A percentile compares a stretch with the other conserved stretches of the same genome.
phyloP scores from a whole-genome alignment of 2,888 invertebrate species.

The Chelonus formosanus region DNA sequence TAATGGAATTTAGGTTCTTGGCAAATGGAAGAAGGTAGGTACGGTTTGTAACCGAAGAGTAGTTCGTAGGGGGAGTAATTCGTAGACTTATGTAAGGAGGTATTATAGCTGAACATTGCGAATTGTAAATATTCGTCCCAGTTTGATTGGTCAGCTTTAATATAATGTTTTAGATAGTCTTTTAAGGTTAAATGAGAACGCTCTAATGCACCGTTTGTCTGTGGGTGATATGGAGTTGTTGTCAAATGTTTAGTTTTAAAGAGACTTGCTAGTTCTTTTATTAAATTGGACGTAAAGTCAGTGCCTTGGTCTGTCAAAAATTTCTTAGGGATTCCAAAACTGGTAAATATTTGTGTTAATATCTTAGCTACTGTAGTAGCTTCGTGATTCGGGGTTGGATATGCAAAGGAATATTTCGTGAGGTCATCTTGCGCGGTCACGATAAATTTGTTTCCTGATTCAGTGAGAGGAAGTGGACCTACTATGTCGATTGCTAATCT shows the following conservation, averaged over 20 bases:
- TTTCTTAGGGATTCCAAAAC: constrained; percentile 32
- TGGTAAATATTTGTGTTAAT: constrained; percentile 29
- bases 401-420: constrained; percentile 29
- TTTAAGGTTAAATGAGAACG: constrained; percentile 36
- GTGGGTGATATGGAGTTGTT: constrained; percentile 35
- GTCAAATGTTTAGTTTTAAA: constrained; percentile 30
- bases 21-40: constrained; percentile 41
- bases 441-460: constrained; percentile 35
- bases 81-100: too few species aligned
- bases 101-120: too few species aligned
- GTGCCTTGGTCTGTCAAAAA: constrained; percentile 32
- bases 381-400: constrained; percentile 31
- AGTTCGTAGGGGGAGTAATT: constrained; percentile 11
- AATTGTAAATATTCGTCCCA: constrained; percentile 46
- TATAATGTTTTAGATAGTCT: constrained; percentile 39
- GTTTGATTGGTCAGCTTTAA: constrained; percentile 35
- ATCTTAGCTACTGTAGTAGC: constrained; percentile 35
- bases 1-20: too few species aligned
- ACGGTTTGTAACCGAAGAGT: constrained; percentile 17
- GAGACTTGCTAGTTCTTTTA: constrained; percentile 33
- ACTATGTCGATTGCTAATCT: constrained; percentile 40
- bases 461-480: constrained; percentile 38
- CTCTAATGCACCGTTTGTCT: constrained; percentile 35
- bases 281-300: constrained; percentile 29
- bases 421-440: constrained; percentile 31